phyloP scores from a whole-genome alignment of 2,797 vertebrate species.

The Heliangelus exortis region DNA sequence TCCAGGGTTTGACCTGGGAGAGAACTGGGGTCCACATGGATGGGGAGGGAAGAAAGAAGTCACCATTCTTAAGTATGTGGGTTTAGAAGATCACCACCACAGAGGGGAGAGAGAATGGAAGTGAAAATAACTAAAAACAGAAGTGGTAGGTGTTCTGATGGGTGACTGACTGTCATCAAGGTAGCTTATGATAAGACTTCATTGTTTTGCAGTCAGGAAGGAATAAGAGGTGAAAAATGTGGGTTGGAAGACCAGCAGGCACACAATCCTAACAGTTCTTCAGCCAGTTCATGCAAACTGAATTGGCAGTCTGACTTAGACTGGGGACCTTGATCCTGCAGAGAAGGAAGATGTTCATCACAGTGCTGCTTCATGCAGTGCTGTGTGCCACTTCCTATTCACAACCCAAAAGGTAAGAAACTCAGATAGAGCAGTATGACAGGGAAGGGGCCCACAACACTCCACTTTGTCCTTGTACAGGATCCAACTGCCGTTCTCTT shows the following conservation, averaged over 20 bases:
- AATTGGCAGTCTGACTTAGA: background rate
- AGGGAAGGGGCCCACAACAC: background rate
- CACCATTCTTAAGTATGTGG: background rate
- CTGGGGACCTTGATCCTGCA: background rate
- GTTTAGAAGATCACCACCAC: background rate
- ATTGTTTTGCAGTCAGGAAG: background rate
- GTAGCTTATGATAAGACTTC: background rate
- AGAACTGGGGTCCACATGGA: fast-evolving
- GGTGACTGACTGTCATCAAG: fast-evolving
- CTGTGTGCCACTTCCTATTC: background rate
- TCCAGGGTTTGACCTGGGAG: background rate
- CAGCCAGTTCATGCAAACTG: fast-evolving
- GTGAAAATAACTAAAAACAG: background rate
- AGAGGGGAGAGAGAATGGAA: background rate
- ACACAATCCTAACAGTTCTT: background rate
- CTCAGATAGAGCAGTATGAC: background rate
- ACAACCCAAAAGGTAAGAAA: background rate
- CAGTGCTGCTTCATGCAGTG: background rate
- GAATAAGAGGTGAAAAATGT: background rate
- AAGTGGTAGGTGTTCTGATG: background rate
- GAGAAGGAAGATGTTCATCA: background rate
- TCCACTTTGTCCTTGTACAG: background rate
- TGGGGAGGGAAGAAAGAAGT: background rate
- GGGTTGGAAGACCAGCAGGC: background rate
- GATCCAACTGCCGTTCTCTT: background rate